Evolutionary conservation across 1,140 invertebrate genomes (phyloP).

Genomic region (Pollicipes pollicipes): DNA sequence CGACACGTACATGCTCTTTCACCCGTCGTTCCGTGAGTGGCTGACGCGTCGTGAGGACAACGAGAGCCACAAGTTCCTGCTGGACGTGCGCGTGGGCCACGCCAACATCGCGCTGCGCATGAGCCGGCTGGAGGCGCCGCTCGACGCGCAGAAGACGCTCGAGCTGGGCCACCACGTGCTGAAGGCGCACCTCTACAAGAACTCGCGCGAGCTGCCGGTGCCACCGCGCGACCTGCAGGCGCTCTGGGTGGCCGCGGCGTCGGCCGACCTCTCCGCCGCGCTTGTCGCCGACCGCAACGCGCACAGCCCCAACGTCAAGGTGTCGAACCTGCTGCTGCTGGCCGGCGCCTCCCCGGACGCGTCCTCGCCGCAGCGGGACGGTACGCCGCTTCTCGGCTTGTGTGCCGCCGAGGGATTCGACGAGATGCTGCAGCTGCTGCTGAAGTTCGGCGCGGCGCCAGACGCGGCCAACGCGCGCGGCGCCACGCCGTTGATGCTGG

Average conservation of each 20-base stretch:
- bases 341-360: conserved; percentile 74
- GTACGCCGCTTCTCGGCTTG: conserved; percentile 68
- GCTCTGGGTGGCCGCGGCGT: conserved; percentile 65
- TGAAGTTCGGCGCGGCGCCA: conserved; percentile 82
- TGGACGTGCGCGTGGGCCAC: conserved; percentile 56
- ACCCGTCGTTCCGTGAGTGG: conserved; percentile 92
- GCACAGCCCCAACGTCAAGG: conserved; percentile 89
- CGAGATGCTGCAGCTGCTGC: conserved; percentile 66
- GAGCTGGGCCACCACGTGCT: conserved; percentile 90
- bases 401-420: conserved; percentile 70
- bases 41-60: conserved; percentile 73
- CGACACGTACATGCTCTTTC: conserved; percentile 90
- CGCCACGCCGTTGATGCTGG: conserved; percentile 55
- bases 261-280: conserved; percentile 61
- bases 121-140: conserved; percentile 60
- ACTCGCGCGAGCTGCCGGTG: conserved; percentile 32
- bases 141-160: conserved; percentile 67
- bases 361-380: conserved; percentile 55
- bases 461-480: conserved; percentile 64
- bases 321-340: conserved; percentile 69
- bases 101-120: conserved; percentile 77
- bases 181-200: conserved; percentile 81
- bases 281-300: conserved; percentile 72
- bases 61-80: conserved; percentile 75
- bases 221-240: conserved; percentile 69